A percentile compares a stretch with the other conserved stretches of the same genome.
These are phyloP conservation scores for Promerops cafer DNA, from an alignment of 2,113 vertebrate genomes.

Conservation along the genomic window DNA sequence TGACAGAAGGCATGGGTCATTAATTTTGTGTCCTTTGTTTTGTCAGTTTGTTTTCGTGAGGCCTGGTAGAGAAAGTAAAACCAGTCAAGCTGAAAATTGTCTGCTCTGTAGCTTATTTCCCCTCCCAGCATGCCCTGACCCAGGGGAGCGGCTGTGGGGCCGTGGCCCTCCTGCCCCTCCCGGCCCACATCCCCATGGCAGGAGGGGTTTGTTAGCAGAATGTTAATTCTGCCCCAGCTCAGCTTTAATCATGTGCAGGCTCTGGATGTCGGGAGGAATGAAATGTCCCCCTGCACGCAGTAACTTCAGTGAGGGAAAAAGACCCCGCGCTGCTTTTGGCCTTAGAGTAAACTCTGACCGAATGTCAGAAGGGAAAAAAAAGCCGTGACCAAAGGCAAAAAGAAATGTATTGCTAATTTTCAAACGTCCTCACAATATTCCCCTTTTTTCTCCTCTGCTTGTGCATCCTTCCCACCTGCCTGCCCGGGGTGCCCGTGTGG, in stretches of 20 bases:
- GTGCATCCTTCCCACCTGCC: neutral
- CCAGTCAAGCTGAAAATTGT: conserved; percentile 99
- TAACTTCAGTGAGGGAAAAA: neutral
- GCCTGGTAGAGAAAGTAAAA: conserved; percentile 97
- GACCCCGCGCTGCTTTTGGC: neutral
- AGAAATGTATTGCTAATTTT: neutral
- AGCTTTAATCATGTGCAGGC: conserved; percentile 65
- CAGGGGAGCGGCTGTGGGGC: conserved; percentile 79
- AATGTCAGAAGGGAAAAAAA: neutral
- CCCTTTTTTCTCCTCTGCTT: neutral
- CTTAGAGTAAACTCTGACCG: neutral
- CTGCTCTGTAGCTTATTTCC: conserved; percentile 94
- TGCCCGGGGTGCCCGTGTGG: fast-evolving
- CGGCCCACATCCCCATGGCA: neutral
- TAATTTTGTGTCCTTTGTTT: conserved; percentile 99
- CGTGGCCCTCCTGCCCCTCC: conserved; percentile 74
- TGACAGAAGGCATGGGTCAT: conserved; percentile 93
- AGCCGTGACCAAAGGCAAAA: neutral
- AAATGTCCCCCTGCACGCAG: neutral
- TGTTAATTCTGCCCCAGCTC: conserved; percentile 60
- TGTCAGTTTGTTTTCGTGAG: conserved; percentile 99
- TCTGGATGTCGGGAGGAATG: neutral
- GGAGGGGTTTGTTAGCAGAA: conserved; percentile 20
- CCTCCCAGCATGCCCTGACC: conserved; percentile 86
- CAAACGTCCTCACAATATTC: neutral